phyloP scores from a whole-genome alignment of 1,140 invertebrate species.

The Samia ricini region DNA sequence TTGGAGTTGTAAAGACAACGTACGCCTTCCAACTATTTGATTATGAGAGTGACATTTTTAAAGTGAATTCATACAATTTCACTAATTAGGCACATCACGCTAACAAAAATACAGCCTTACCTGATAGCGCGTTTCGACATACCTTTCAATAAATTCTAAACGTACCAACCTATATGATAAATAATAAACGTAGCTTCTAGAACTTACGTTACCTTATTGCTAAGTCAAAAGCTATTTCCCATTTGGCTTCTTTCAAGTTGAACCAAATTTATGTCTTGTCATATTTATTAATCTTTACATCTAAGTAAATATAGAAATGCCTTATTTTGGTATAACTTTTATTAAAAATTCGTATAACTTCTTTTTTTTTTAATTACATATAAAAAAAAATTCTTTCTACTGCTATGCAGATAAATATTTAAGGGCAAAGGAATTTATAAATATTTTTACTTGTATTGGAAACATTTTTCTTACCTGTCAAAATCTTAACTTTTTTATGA shows the following conservation, averaged over 20 bases:
- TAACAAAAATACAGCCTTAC: slow-evolving; percentile 54
- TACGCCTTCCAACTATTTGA: not conserved
- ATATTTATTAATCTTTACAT: slow-evolving; percentile 32
- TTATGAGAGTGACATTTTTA: not conserved
- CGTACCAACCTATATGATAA: slow-evolving; percentile 6
- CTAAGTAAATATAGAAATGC: slow-evolving; percentile 62
- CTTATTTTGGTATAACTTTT: slow-evolving; percentile 70
- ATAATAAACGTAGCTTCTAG: slow-evolving; percentile 9
- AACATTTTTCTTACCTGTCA: too few species aligned
- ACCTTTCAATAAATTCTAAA: not conserved
- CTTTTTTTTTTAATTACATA: slow-evolving; percentile 31
- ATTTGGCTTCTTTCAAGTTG: slow-evolving; percentile 77
- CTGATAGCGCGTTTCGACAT: slow-evolving; percentile 19
- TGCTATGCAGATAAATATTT: too few species aligned
- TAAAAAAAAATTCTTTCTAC: slow-evolving; percentile 30
- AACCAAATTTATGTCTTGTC: slow-evolving; percentile 75
- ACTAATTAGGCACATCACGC: slow-evolving; percentile 47
- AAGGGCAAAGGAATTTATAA: too few species aligned
- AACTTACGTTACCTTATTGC: slow-evolving; percentile 11
- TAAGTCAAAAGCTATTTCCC: slow-evolving; percentile 63
- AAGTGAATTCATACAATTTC: slow-evolving; percentile 39
- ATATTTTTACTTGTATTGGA: too few species aligned
- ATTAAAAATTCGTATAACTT: slow-evolving; percentile 51
- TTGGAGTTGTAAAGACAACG: too few species aligned
- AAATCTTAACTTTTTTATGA: too few species aligned